Evolutionary conservation across 1,140 invertebrate species (phyloP).

Genomic region (Trichogramma pretiosum): DNA sequence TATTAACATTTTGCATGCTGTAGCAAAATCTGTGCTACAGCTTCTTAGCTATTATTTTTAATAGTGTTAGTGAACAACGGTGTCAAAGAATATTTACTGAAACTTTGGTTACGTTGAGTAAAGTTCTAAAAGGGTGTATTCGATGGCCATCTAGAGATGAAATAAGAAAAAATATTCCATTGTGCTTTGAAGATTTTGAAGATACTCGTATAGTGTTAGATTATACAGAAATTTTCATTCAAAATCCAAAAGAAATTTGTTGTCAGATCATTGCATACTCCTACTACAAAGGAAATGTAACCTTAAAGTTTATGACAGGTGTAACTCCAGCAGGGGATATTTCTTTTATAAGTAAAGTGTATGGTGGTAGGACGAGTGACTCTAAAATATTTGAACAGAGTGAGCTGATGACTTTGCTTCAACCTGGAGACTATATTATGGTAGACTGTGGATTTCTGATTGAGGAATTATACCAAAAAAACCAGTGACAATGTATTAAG

Average conservation of each 20-base stretch:
- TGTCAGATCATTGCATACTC: slow-evolving; percentile 23
- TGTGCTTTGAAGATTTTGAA: slow-evolving; percentile 18
- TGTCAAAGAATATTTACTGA: slow-evolving; percentile 9
- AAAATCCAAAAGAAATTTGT: slow-evolving; percentile 16
- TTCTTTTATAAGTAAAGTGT: slow-evolving; percentile 23
- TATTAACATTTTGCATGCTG: slow-evolving; percentile 10
- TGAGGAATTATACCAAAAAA: slow-evolving; percentile 17
- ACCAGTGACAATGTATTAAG: slow-evolving; percentile 1
- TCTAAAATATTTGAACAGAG: slow-evolving; percentile 22
- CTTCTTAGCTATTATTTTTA: slow-evolving; percentile 10
- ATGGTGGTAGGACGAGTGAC: slow-evolving; percentile 26
- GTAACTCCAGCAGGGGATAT: slow-evolving; percentile 18
- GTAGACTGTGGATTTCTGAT: slow-evolving; percentile 18
- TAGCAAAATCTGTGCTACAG: slow-evolving; percentile 15
- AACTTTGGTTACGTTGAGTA: slow-evolving; percentile 1
- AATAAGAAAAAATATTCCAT: slow-evolving; percentile 14
- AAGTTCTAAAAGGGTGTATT: slow-evolving; percentile 10
- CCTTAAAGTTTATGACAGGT: slow-evolving; percentile 29
- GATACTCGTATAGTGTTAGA: slow-evolving; percentile 21
- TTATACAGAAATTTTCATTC: slow-evolving; percentile 22
- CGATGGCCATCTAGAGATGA: slow-evolving; percentile 7
- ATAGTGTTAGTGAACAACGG: background rate
- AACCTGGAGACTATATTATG: slow-evolving; percentile 11
- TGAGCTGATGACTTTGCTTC: background rate
- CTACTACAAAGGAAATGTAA: slow-evolving; percentile 27